These are phyloP conservation scores for Kradibia gibbosae DNA, from an alignment of 1,140 invertebrate species.

Conservation along the genomic window DNA sequence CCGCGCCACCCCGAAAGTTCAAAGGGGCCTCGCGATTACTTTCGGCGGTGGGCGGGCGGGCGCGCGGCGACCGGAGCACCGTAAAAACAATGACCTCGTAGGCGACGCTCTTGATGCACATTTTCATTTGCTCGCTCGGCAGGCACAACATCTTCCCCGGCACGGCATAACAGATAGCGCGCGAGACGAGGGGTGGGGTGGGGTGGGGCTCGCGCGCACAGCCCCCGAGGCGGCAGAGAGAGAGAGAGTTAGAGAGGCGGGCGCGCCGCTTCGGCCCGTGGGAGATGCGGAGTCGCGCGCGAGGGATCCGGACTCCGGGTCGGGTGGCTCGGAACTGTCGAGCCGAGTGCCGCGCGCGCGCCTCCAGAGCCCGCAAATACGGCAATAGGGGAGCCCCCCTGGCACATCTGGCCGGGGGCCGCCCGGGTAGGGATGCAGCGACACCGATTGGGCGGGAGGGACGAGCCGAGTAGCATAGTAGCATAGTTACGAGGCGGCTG, in stretches of 20 bases:
- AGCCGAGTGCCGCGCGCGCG: neutral
- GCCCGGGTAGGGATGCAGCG: neutral
- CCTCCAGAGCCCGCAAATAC: slow-evolving; percentile 13
- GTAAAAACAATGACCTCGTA: slow-evolving; percentile 40
- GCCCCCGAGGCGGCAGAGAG: neutral
- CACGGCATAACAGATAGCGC: neutral
- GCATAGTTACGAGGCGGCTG: neutral
- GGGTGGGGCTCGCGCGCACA: neutral
- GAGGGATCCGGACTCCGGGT: too few relatives aligned
- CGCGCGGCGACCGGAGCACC: neutral
- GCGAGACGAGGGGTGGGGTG: neutral
- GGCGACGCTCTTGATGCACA: slow-evolving; percentile 43
- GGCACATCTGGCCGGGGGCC: slow-evolving; percentile 16
- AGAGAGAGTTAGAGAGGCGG: too few relatives aligned
- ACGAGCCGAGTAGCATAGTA: too few relatives aligned
- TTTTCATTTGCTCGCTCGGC: slow-evolving; percentile 46
- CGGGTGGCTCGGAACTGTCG: too few relatives aligned
- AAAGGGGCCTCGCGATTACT: neutral
- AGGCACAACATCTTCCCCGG: slow-evolving; percentile 36
- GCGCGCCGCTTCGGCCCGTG: too few relatives aligned
- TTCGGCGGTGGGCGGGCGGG: too few relatives aligned
- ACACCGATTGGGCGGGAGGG: neutral
- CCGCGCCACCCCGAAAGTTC: neutral
- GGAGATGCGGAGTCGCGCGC: too few relatives aligned
- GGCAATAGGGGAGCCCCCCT: neutral